Evolutionary conservation across 2,888 invertebrate genomes (phyloP), one percentile per base, ranked within the genome.

Genomic region (Leucophora obtusa): DNA sequence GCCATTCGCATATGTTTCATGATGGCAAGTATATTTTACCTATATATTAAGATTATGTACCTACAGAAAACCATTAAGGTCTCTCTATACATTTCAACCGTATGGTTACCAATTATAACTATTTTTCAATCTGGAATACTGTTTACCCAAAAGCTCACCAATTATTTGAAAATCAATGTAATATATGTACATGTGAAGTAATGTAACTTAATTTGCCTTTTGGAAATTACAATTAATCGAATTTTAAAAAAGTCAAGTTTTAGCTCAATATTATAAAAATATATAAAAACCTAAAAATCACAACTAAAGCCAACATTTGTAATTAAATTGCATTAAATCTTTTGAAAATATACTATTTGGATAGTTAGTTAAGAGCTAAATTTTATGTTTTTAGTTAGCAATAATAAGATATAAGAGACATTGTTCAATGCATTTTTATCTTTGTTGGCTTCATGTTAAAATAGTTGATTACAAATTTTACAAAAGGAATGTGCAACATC

Each of bases 121-220:
- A 3, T 28, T 28, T 28, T 28, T 14, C 6, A n/a, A 60, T 2
- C 33, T 71, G 74, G 71, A 66, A 75, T 60, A 79, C 33, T 54
- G 38, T 51, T 38, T 38, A 1, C 4, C 1, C 38, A 38, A 38
- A 15, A 18, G 15, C 50, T 50, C 24, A 56, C 21, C 18, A 17
- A 28, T 56, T 69, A 24, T 43, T 68, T 11, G 38, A 56, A 43
- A n/a, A 7, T 1, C 28, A 56, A 56, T 43, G 9, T 17, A 17
- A 47, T 18, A 47, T 51, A 66, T 66, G 56, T 68, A 56, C 28
- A 68, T 3, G 21, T 60, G 62, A 43, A 58, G 5, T 24, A 54
- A 60, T 56, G 59, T 73, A 53, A 24, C 62, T 35, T 58, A 68
- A 82, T 82, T 82, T 82, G 82, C 62, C 74, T 82, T 82, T 82